Percentiles rank a stretch among this genome's conserved stretches.
Conservation (phyloP, 2,113 vertebrate species). For the Synchiropus splendidus region DNA sequence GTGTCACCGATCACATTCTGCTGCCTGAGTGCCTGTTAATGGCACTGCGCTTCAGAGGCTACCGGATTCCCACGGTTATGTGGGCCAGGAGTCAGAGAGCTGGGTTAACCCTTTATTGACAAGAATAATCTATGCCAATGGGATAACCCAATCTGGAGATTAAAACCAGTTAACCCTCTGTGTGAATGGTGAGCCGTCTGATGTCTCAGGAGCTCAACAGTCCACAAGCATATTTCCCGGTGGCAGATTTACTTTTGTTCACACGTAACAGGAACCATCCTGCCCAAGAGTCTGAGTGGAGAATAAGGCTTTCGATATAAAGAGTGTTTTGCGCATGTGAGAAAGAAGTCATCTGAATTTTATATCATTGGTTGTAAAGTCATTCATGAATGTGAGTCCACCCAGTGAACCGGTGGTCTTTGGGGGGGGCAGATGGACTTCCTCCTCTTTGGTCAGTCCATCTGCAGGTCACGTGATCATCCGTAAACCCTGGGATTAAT, state of each 20-base stretch:
- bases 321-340: slow-evolving; percentile 1
- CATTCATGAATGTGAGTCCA: slow-evolving; percentile 1
- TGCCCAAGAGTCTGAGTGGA: slow-evolving; percentile 1
- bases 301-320: no score
- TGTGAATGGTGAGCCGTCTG: slow-evolving; percentile 54
- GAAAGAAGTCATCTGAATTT: not conserved
- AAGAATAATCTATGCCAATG: slow-evolving; percentile 47
- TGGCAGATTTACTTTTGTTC: slow-evolving; percentile 41
- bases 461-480: slow-evolving; percentile 62
- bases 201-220: slow-evolving; percentile 50
- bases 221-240: slow-evolving; percentile 42
- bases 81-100: slow-evolving; percentile 46
- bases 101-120: slow-evolving; percentile 58
- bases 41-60: slow-evolving; percentile 3
- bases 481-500: slow-evolving; percentile 65
- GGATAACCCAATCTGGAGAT: slow-evolving; percentile 58
- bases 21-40: slow-evolving; percentile 18
- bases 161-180: slow-evolving; percentile 52
- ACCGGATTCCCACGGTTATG: slow-evolving; percentile 49
- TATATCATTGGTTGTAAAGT: slow-evolving; percentile 4
- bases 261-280: slow-evolving; percentile 23
- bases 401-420: slow-evolving; percentile 24
- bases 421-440: slow-evolving; percentile 61
- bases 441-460: slow-evolving; percentile 50
- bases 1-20: slow-evolving; percentile 3